These are phyloP conservation scores for Pseudochirops corinnae DNA, from an alignment of 2,797 vertebrate genomes.

Conservation along the genomic window DNA sequence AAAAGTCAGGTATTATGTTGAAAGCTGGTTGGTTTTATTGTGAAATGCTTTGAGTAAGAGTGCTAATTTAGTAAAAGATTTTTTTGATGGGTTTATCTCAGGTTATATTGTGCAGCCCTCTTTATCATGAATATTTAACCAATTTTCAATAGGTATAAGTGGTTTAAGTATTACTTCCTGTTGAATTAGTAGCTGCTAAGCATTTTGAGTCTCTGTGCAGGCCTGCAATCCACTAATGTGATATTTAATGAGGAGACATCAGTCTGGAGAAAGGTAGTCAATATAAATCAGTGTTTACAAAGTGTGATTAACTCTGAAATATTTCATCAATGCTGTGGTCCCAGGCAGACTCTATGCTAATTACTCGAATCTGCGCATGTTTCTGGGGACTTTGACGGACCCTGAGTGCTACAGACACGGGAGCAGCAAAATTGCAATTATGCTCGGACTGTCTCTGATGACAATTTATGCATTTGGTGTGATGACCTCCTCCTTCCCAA, in stretches of 20 bases:
- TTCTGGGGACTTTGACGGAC: constrained; percentile 86
- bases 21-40: constrained; percentile 62
- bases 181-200: constrained; percentile 90
- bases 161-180: constrained; percentile 84
- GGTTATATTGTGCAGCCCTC: constrained; percentile 49
- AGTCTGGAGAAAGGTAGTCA: constrained; percentile 97
- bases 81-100: constrained; percentile 60
- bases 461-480: constrained; percentile 89
- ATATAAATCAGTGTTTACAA: constrained; percentile 99
- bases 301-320: constrained; percentile 97
- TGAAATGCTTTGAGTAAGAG: constrained; percentile 55
- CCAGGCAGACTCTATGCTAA: constrained; percentile 91
- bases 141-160: constrained; percentile 81
- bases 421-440: constrained; percentile 90
- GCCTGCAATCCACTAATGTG: constrained; percentile 93
- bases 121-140: constrained; percentile 79
- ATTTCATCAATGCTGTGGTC: constrained; percentile 93
- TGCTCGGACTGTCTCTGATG: constrained; percentile 87
- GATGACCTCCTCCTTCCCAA: constrained; percentile 88
- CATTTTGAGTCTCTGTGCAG: constrained; percentile 90
- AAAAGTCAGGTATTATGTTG: constrained; percentile 29
- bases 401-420: constrained; percentile 82
- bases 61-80: constrained; percentile 61
- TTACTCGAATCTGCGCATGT: constrained; percentile 86
- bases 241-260: constrained; percentile 99